Conservation (phyloP, 2,113 vertebrate species). For the Alectura lathami region DNA sequence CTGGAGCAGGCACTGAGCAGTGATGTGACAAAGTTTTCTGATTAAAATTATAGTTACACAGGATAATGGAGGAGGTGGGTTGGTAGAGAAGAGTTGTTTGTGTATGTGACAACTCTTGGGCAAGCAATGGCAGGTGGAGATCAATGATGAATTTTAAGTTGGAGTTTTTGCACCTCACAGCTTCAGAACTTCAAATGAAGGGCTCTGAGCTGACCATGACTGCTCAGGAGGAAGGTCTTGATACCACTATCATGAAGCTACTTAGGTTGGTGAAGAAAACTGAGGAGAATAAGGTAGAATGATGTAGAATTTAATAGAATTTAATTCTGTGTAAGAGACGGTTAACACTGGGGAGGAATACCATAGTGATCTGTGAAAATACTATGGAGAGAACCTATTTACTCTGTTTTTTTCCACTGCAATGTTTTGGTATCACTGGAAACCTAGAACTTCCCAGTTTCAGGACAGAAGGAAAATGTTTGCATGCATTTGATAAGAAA, state of each 20-base stretch:
- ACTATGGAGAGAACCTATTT: background rate
- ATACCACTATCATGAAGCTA: background rate
- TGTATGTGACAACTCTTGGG: background rate
- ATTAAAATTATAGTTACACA: background rate
- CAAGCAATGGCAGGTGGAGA: background rate
- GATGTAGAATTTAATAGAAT: background rate
- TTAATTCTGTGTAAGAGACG: background rate
- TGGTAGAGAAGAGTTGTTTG: background rate
- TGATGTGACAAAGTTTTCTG: background rate
- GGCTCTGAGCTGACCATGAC: background rate
- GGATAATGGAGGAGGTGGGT: background rate
- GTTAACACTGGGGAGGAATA: background rate
- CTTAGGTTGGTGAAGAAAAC: background rate
- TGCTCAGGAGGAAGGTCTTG: background rate
- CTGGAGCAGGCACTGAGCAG: background rate
- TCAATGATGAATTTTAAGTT: background rate
- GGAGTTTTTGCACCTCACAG: background rate
- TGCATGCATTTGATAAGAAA: background rate
- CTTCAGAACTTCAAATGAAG: background rate
- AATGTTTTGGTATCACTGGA: background rate
- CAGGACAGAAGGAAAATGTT: background rate
- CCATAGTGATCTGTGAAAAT: background rate
- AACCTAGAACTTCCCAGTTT: background rate
- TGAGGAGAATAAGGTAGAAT: background rate
- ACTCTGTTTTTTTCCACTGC: background rate